Evolutionary conservation across 2,888 invertebrate genomes (phyloP).

Genomic region (Diplolepis rosae): DNA sequence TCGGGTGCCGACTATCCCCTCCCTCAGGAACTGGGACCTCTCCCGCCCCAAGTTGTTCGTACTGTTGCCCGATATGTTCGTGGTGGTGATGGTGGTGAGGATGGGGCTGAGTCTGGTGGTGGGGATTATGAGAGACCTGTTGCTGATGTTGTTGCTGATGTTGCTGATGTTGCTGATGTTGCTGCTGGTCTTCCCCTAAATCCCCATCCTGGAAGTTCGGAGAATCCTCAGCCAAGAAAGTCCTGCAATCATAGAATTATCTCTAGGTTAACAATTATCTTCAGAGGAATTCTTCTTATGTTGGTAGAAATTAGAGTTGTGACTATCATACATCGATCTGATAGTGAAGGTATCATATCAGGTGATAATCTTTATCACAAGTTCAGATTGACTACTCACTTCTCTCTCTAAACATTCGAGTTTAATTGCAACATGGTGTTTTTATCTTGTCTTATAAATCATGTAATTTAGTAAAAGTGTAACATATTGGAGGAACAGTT

Average conservation of each 20-base stretch:
- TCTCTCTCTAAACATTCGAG: conserved; percentile 2
- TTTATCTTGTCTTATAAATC: too few relatives aligned
- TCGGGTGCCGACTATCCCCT: conserved; percentile 66
- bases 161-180: too few relatives aligned
- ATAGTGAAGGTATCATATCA: conserved; percentile 4
- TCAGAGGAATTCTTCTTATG: background rate
- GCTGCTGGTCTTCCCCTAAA: conserved; percentile 52
- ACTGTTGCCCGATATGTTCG: conserved; percentile 47
- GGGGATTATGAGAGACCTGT: conserved; percentile 49
- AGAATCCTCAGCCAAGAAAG: conserved; percentile 4
- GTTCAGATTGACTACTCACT: background rate
- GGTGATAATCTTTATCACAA: background rate
- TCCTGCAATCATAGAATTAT: background rate
- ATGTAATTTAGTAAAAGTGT: too few relatives aligned
- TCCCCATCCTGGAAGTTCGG: conserved; percentile 39
- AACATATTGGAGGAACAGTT: too few relatives aligned
- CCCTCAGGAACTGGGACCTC: conserved; percentile 65
- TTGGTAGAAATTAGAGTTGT: background rate
- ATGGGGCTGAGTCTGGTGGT: conserved; percentile 46
- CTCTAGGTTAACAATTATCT: background rate
- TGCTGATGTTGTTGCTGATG: too few relatives aligned
- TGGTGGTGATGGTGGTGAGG: conserved; percentile 50
- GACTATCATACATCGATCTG: background rate
- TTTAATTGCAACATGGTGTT: too few relatives aligned
- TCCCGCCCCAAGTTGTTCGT: conserved; percentile 63